Evolutionary conservation across 1,140 invertebrate genomes (phyloP).

Genomic region (Stenopsyche tienmushanensis): DNA sequence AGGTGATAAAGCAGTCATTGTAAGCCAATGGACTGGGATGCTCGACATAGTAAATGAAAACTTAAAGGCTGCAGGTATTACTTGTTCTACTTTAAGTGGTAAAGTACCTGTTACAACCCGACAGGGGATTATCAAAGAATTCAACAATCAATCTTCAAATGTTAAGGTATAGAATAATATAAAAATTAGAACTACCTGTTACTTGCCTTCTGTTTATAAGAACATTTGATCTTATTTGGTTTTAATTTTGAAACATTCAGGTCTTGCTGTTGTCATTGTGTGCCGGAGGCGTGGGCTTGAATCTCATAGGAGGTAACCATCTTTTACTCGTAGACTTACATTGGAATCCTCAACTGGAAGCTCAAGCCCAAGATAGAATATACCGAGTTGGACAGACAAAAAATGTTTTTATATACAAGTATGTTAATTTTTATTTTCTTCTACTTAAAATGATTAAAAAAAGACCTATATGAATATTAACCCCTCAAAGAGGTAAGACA

Average conservation of each 20-base stretch:
- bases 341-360: slow-evolving; percentile 94
- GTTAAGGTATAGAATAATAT: slow-evolving; percentile 47
- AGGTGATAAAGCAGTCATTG: slow-evolving; percentile 77
- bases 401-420: slow-evolving; percentile 82
- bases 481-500: no score
- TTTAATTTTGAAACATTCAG: slow-evolving; percentile 42
- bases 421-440: slow-evolving; percentile 41
- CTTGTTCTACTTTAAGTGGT: slow-evolving; percentile 68
- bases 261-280: slow-evolving; percentile 81
- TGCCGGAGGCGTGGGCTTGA: slow-evolving; percentile 89
- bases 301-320: slow-evolving; percentile 88
- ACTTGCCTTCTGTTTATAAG: background rate
- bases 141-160: slow-evolving; percentile 65
- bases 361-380: slow-evolving; percentile 88
- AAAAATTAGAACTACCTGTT: no score
- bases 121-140: slow-evolving; percentile 65
- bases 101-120: slow-evolving; percentile 62
- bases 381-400: slow-evolving; percentile 87
- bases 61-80: slow-evolving; percentile 56
- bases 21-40: slow-evolving; percentile 85
- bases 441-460: background rate
- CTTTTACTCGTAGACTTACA: slow-evolving; percentile 87
- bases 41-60: slow-evolving; percentile 67
- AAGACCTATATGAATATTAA: slow-evolving; percentile 12
- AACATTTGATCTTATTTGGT: background rate